phyloP scores from a whole-genome alignment of 2,797 vertebrate species.

The Sebastiscus albofasciatus region DNA sequence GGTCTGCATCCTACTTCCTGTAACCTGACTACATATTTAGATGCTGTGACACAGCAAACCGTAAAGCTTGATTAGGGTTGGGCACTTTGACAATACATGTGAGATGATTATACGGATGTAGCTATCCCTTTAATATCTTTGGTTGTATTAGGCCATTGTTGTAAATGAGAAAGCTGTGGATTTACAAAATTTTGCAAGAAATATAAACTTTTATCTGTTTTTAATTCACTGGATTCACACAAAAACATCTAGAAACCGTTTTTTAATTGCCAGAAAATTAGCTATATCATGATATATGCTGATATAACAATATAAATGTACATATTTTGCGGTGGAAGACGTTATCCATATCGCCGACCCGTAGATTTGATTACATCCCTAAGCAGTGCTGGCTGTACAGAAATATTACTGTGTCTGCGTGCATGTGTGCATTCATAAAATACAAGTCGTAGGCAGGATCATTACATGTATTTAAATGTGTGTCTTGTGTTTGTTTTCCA shows the following conservation, averaged over 20 bases:
- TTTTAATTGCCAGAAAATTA: neutral
- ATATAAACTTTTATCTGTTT: neutral
- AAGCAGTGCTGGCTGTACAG: neutral
- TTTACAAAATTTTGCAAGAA: neutral
- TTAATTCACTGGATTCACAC: neutral
- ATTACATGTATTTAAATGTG: neutral
- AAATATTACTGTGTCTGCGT: neutral
- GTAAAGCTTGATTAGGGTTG: neutral
- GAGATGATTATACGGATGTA: neutral
- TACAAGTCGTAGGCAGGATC: neutral
- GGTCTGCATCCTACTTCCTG: neutral
- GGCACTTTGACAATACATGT: neutral
- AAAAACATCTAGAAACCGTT: neutral
- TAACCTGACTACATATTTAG: neutral
- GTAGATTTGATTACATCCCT: neutral
- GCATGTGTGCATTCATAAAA: neutral
- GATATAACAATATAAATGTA: neutral
- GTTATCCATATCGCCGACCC: neutral
- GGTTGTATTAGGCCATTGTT: neutral
- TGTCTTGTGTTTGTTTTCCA: slow-evolving; percentile 61
- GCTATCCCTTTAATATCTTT: neutral
- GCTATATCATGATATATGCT: neutral
- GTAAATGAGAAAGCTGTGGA: neutral
- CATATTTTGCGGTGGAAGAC: neutral
- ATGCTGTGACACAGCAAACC: neutral